Evolutionary conservation across 1,140 invertebrate genomes (phyloP).

Genomic region (Marisa cornuarietis): DNA sequence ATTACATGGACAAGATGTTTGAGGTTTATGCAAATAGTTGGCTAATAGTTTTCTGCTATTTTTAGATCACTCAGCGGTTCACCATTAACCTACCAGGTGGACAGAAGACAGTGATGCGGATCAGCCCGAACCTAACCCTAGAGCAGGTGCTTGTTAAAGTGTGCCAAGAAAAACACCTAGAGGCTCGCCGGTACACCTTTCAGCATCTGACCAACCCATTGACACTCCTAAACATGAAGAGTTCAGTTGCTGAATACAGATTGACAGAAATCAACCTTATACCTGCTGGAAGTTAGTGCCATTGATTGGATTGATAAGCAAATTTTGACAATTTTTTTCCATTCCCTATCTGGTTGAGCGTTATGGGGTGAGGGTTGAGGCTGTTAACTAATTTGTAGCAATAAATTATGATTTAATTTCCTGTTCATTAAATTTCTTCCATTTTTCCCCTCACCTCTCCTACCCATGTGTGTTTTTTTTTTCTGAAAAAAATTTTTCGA

Average conservation of each 20-base stretch:
- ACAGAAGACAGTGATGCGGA: conserved; percentile 81
- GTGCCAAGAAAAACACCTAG: conserved; percentile 83
- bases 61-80: conserved; percentile 77
- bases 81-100: conserved; percentile 85
- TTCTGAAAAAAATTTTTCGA: too few species aligned
- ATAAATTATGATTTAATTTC: too few species aligned
- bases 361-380: too few species aligned
- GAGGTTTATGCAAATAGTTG: background rate
- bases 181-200: conserved; percentile 79
- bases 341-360: background rate
- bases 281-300: conserved; percentile 36
- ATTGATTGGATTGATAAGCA: too few species aligned
- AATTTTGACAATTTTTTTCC: too few species aligned
- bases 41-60: conserved; percentile 18
- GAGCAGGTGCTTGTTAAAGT: conserved; percentile 77
- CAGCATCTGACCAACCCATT: conserved; percentile 77
- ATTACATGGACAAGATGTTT: too few species aligned
- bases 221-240: conserved; percentile 38
- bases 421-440: background rate
- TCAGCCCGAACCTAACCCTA: conserved; percentile 75
- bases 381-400: too few species aligned
- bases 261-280: conserved; percentile 55
- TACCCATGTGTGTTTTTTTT: background rate
- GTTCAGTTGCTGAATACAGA: conserved; percentile 46
- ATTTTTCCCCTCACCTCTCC: background rate